phyloP scores from a whole-genome alignment of 1,140 invertebrate species.

The Drosophila pallidifrons region DNA sequence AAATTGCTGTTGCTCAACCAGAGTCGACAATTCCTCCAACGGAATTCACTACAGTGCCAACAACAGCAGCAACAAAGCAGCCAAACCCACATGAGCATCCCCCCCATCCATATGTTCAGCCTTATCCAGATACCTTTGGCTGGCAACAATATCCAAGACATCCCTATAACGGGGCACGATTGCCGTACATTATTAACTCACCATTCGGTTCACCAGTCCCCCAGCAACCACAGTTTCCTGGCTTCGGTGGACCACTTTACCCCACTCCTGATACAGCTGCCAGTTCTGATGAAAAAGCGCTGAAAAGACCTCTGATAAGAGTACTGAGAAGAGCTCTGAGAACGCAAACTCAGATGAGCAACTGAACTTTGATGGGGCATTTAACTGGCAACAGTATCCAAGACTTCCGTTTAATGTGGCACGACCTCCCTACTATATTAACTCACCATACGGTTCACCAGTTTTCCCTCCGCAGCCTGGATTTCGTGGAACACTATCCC shows the following conservation, averaged over 20 bases:
- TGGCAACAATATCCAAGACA: not conserved
- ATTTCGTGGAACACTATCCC: not conserved
- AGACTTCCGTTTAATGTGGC: too few species aligned
- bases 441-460: constrained; percentile 40
- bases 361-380: constrained; percentile 18
- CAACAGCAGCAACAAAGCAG: not conserved
- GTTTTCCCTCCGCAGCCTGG: constrained; percentile 5
- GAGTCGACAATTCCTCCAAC: constrained; percentile 44
- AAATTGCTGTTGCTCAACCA: constrained; percentile 15
- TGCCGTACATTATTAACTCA: too few species aligned
- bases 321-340: not conserved
- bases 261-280: not conserved
- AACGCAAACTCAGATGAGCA: not conserved
- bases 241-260: not conserved
- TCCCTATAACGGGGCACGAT: too few species aligned
- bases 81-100: constrained; percentile 10
- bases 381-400: too few species aligned
- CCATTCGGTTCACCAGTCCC: too few species aligned
- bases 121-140: constrained; percentile 5
- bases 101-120: constrained; percentile 4
- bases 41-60: constrained; percentile 38
- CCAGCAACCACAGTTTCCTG: too few species aligned
- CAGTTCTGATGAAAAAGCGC: not conserved
- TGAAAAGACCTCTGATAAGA: too few species aligned
- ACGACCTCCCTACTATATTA: constrained; percentile 18